These are phyloP conservation scores for Tragelaphus imberbis DNA, from an alignment of 2,113 vertebrate species.

Conservation along the genomic window DNA sequence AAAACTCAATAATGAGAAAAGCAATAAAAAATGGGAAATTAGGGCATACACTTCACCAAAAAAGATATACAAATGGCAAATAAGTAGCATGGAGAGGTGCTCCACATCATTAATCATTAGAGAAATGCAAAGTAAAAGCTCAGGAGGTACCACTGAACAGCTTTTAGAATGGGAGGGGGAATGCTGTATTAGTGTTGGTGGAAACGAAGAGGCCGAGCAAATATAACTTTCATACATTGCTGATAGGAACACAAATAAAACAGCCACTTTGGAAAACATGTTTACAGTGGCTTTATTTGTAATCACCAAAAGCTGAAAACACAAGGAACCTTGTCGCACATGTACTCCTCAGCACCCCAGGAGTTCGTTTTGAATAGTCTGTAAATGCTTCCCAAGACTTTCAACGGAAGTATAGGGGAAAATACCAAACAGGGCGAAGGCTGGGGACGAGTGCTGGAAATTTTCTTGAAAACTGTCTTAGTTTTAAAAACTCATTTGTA, in stretches of 20 bases:
- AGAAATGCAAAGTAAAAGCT: constrained; percentile 37
- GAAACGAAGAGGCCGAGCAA: constrained; percentile 11
- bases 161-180: background rate
- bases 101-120: constrained; percentile 26
- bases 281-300: constrained; percentile 17
- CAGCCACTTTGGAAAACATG: background rate
- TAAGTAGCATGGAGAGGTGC: background rate
- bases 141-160: background rate
- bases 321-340: background rate
- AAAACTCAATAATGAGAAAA: background rate
- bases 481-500: background rate
- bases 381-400: background rate
- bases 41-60: background rate
- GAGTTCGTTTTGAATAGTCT: background rate
- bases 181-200: background rate
- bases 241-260: background rate
- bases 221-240: background rate
- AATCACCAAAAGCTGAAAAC: background rate
- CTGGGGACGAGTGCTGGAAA: background rate
- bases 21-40: background rate
- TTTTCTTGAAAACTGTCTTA: background rate
- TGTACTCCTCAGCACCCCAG: background rate
- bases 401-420: background rate
- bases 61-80: background rate
- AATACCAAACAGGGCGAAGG: background rate